Evolutionary conservation across 53 echinoderm and acorn worm species (phyloP), one percentile per base, ranked within the genome.

Genomic region (Pentamera pediparva): DNA sequence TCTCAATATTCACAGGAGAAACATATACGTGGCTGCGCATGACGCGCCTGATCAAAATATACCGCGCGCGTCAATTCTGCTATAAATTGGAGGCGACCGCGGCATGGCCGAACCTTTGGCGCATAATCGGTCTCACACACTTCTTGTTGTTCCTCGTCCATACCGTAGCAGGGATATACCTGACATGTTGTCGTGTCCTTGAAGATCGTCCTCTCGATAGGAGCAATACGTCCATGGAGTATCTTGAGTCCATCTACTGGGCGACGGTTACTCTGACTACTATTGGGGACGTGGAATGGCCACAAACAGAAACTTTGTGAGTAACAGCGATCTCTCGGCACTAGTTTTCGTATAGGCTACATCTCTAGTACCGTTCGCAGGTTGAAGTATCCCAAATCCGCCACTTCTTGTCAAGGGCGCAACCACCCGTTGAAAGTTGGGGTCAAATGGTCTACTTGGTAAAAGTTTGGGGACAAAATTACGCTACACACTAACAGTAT

Each of bases 241-340:
- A 94, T 55, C 65, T 94, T 22, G 56, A 39, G 62, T 90, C 87
- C 4, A 78, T 90, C 64, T 94, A 90, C 60, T 94, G 95, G 95
- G 87, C 95, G 0, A 90, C 90, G 4, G 40, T 90, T 61, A 94
- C 95, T 0, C 58, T 94, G 48, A 94, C 90, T 0, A 85, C 88
- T n/a, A 79, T 94, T n/a, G 95, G 95, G 8, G 95, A 94, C 73
- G 73, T 94, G 0, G 83, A 87, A 15, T 50, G 65, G 11, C 93
- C 93, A 6, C 48, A 34, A 12, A 67, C 61, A 6, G 86, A 89
- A 35, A 41, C 54, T 54, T 86, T 86, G 93, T 93, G 58, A 89
- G 93, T 89, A n/a, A n/a, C n/a, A n/a, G n/a, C n/a, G n/a, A n/a
- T n/a, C n/a, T n/a, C n/a, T n/a, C n/a, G n/a, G n/a, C n/a, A n/a